Evolutionary conservation across 2,113 vertebrate genomes (phyloP).

Genomic region (Anhinga anhinga): DNA sequence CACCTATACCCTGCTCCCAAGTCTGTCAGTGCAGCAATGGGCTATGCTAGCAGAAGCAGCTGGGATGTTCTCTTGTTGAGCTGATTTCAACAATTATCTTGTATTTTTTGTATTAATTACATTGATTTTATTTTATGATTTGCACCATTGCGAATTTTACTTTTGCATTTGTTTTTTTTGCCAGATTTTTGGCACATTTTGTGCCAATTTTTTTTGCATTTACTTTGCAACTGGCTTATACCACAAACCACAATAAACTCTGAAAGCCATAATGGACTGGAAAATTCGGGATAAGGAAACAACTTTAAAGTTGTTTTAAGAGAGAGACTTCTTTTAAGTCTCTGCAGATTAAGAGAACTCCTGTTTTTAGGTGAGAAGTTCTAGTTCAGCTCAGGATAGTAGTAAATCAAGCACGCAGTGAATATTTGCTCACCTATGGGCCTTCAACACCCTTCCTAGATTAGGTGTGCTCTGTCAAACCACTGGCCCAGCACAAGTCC

Average conservation of each 20-base stretch:
- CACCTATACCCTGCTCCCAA: accelerated
- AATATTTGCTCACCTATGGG: neutral
- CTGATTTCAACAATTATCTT: no score
- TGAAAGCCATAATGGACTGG: neutral
- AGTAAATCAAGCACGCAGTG: neutral
- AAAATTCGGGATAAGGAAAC: neutral
- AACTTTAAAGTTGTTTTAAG: no score
- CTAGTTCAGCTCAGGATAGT: neutral
- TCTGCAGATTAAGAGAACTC: neutral
- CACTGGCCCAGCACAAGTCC: neutral
- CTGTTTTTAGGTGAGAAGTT: neutral
- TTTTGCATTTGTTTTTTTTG: no score
- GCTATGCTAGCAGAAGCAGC: neutral
- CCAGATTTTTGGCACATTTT: no score
- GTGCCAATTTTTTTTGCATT: neutral
- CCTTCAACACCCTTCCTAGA: neutral
- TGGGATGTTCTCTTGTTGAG: neutral
- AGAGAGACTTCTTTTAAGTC: neutral
- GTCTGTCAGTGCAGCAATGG: neutral
- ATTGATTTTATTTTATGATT: no score
- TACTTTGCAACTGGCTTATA: neutral
- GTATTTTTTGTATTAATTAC: no score
- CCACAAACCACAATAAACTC: neutral
- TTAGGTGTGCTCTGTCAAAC: neutral
- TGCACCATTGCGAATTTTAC: no score